phyloP scores from a whole-genome alignment of 2,888 invertebrate genomes.

The Aporophyla nigra region DNA sequence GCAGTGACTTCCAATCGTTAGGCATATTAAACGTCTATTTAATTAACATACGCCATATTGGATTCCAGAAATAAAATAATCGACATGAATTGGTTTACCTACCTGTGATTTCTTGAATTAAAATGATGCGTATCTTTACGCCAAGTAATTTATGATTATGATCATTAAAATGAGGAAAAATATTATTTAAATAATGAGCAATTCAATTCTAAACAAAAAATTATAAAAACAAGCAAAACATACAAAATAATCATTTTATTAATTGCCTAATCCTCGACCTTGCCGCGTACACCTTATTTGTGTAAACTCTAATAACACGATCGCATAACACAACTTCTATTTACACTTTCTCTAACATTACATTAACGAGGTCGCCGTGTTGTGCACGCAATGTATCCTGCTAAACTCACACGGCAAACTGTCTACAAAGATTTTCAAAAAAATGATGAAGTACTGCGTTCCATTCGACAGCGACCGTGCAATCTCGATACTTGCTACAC shows the following conservation, averaged over 20 bases:
- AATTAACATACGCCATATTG: slow-evolving; percentile 48
- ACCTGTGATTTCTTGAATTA: neutral
- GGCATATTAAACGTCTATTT: slow-evolving; percentile 52
- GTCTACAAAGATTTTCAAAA: slow-evolving; percentile 64
- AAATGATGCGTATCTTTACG: neutral
- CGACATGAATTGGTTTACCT: neutral
- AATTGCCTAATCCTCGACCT: slow-evolving; percentile 69
- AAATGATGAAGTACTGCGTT: slow-evolving; percentile 58
- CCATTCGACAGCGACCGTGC: slow-evolving; percentile 53
- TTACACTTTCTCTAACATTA: slow-evolving; percentile 74
- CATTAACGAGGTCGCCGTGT: slow-evolving; percentile 72
- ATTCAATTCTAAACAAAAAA: slow-evolving; percentile 32
- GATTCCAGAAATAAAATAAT: slow-evolving; percentile 24
- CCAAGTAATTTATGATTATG: neutral
- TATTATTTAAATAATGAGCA: slow-evolving; percentile 1
- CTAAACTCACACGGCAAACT: slow-evolving; percentile 57
- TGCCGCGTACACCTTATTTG: slow-evolving; percentile 59
- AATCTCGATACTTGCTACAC: slow-evolving; percentile 68
- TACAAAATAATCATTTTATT: slow-evolving; percentile 54
- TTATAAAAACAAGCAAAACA: slow-evolving; percentile 35
- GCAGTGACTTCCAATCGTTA: slow-evolving; percentile 49
- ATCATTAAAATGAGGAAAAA: slow-evolving; percentile 10
- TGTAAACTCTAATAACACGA: slow-evolving; percentile 60
- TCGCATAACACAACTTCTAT: slow-evolving; percentile 72
- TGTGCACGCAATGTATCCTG: slow-evolving; percentile 75